Conservation (phyloP, 2,113 vertebrate species). For the Lophius piscatorius region DNA sequence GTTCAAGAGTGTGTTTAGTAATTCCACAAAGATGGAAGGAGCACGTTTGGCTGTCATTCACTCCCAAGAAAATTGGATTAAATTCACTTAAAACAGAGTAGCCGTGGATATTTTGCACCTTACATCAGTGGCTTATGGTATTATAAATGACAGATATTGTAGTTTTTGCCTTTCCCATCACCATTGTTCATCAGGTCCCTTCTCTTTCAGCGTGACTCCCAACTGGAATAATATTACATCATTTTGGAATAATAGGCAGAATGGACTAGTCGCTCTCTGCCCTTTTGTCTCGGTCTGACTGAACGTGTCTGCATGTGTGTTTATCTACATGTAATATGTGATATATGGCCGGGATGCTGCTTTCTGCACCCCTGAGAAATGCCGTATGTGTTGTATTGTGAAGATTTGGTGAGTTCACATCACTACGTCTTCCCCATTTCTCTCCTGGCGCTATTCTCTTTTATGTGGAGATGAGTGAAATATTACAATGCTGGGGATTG, state of each 20-base stretch:
- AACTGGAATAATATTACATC: constrained; percentile 35
- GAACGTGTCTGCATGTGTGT: constrained; percentile 2
- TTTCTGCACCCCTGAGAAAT: too few species aligned
- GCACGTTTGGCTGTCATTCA: constrained; percentile 41
- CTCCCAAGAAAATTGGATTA: constrained; percentile 58
- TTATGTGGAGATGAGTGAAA: too few species aligned
- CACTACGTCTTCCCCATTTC: too few species aligned
- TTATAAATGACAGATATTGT: constrained; percentile 10
- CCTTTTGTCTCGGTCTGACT: neutral
- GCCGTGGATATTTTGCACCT: constrained; percentile 29
- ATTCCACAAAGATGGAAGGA: constrained; percentile 39
- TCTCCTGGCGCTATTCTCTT: too few species aligned
- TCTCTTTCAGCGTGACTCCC: constrained; percentile 26
- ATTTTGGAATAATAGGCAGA: constrained; percentile 18
- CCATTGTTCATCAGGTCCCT: constrained; percentile 42
- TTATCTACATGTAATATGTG: neutral
- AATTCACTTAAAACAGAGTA: constrained; percentile 57
- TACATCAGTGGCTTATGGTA: constrained; percentile 3
- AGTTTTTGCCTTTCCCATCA: constrained; percentile 29
- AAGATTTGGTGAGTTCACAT: too few species aligned
- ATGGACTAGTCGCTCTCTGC: neutral
- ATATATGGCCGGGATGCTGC: too few species aligned
- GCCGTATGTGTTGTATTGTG: too few species aligned
- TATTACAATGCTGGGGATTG: too few species aligned
- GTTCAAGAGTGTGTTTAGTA: constrained; percentile 27